A percentile compares a stretch with the other conserved stretches of the same genome.
These are phyloP conservation scores for Antheraea yamamai DNA, from an alignment of 2,888 invertebrate species.

Conservation along the genomic window DNA sequence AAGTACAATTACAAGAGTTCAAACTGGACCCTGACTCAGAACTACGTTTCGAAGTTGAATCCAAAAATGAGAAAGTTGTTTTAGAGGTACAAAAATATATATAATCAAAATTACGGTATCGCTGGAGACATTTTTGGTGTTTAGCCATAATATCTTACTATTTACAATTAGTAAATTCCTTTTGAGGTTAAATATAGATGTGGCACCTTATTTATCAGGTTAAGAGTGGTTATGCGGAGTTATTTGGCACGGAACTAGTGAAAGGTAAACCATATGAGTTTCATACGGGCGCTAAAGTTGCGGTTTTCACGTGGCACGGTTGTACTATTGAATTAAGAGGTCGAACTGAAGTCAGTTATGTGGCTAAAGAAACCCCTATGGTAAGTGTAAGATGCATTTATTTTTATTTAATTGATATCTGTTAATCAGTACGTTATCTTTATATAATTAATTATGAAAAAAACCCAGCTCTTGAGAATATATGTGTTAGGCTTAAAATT, in stretches of 20 bases:
- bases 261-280: conserved; percentile 96
- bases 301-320: conserved; percentile 98
- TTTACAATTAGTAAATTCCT: background rate
- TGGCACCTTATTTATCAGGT: conserved; percentile 79
- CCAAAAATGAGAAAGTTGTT: conserved; percentile 90
- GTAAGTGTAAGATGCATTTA: conserved; percentile 53
- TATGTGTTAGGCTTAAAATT: too few relatives aligned
- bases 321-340: conserved; percentile 93
- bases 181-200: conserved; percentile 23
- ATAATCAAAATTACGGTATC: background rate
- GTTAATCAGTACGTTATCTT: too few relatives aligned
- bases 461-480: too few relatives aligned
- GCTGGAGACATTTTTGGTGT: background rate
- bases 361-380: conserved; percentile 98
- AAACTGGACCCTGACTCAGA: conserved; percentile 94
- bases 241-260: conserved; percentile 98
- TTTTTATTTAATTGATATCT: background rate
- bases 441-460: too few relatives aligned
- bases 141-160: background rate
- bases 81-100: conserved; percentile 83
- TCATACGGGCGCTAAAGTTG: conserved; percentile 94
- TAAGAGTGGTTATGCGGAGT: conserved; percentile 94
- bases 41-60: conserved; percentile 96
- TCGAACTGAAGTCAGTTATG: conserved; percentile 95
- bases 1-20: conserved; percentile 85